Percentiles rank a stretch among this genome's conserved stretches.
phyloP scores from a whole-genome alignment of 2,797 vertebrate genomes.

The Eulemur albifrons region DNA sequence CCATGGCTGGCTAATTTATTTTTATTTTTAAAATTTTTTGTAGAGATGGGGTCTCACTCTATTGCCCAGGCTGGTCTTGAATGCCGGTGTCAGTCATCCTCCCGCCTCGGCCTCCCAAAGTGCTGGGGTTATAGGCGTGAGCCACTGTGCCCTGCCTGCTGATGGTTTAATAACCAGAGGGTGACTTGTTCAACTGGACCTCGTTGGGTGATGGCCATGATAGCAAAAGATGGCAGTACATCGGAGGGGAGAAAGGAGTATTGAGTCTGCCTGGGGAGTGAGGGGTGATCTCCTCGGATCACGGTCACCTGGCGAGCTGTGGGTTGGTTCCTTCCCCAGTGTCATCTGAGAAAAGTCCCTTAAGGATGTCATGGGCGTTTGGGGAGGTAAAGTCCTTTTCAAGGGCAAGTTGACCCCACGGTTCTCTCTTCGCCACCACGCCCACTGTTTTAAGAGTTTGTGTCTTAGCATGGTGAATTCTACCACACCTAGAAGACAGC shows the following conservation, averaged over 20 bases:
- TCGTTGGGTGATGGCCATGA: not conserved
- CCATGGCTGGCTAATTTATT: not conserved
- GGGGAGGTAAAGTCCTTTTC: not conserved
- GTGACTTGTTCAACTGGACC: fast-evolving
- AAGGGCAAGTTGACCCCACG: fast-evolving
- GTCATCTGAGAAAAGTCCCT: not conserved
- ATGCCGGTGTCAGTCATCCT: not conserved
- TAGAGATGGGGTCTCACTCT: not conserved
- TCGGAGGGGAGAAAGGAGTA: fast-evolving
- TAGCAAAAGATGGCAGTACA: not conserved
- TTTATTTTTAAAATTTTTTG: not conserved
- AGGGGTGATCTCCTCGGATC: not conserved
- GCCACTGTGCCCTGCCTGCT: not conserved
- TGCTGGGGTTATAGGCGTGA: not conserved
- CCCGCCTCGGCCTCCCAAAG: not conserved
- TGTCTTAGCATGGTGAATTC: not conserved
- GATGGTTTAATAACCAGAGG: not conserved
- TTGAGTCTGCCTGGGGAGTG: not conserved
- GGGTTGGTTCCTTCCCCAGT: not conserved
- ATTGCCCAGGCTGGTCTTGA: not conserved
- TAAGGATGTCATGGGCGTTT: not conserved
- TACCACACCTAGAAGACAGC: not conserved
- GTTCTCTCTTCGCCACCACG: not conserved
- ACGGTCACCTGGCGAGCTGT: not conserved
- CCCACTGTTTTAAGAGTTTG: not conserved